Evolutionary conservation across 2,113 vertebrate species (phyloP), one percentile per base, ranked within the genome.

Genomic region (Takifugu bimaculatus): DNA sequence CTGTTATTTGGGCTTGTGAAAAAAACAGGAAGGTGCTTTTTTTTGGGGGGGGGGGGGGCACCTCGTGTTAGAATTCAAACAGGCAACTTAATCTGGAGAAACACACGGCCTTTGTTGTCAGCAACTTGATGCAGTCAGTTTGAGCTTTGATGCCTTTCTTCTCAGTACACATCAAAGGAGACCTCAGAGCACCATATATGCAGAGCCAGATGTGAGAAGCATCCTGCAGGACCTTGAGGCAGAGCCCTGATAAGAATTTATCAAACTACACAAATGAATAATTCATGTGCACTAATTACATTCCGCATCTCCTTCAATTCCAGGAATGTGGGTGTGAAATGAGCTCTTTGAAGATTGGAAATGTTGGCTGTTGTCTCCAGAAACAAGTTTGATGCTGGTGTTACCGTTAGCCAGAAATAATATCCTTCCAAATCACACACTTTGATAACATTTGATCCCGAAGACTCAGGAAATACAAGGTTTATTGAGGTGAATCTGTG

Each of bases 261-360:
- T 79, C 77, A 61, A 82, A 75, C n/a, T 69, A 77, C 81, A 68
- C 66, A 53, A 77, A 64, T 85, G 79, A 85, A 87, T 87, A 59
- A 85, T 87, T 85, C 75, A 87, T 82, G 28, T 6, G 11, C 32
- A 4, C 77, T 73, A 84, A 83, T 87, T 87, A 83, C 65, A 68
- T 71, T 72, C 73, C 72, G 75, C 83, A 77, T 83, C 68, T 67
- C 66, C 60, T 80, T 64, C 72, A 75, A 78, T 76, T 83, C 72
- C 61, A 65, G 72, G 76, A 69, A 67, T 70, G 80, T 85, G 80
- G 80, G 85, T 32, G 68, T 81, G 63, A 82, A 80, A 85, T 65
- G 56, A 47, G 26, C 68, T 74, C 79, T 85, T 84, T 87, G 75
- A 87, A 77, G 75, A 77, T 65, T 56, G 70, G 68, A 78, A 76